Base-by-base conservation (phyloP, 2,797 vertebrate genomes). In the Pangasius sanitwongsei region DNA sequence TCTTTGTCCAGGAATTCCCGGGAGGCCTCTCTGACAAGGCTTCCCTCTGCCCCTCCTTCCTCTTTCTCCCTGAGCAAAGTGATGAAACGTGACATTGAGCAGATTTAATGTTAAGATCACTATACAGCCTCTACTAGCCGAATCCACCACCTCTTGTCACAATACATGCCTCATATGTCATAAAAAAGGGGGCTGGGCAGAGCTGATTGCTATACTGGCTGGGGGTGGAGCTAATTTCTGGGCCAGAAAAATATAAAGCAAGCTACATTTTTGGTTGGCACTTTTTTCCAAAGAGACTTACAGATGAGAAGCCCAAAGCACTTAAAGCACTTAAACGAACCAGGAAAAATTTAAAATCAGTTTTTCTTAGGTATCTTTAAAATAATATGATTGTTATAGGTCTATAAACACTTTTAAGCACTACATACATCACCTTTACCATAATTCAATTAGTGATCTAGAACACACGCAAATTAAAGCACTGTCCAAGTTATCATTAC, bases 31-130 rank as follows among this genome's bases (percentile, higher is more conserved):
- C 83, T 94, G 93, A 92, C 97, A 97, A 0, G 93, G 93, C 75
- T 96, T 96, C 2, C 92, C 75, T 93, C 94, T 94, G 41, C 97
- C 97, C 93, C 96, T 96, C 86, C 91, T 95, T 16, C 97, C 97
- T 78, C 92, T 94, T 9, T 95, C 95, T 1, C 97, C 97, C 97
- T 98, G 89, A 74, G 57, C 3, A 50, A 78, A 48, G 13, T 44
- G 6, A 37, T 57, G 20, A 86, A 80, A 55, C 15, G 0, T 82
- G 80, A 25, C 4, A 61, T 37, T 41, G 11, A 44, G 57, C 5
- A 28, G 80, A 28, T 57, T 34, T 31, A 28, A 9, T 18, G 16
- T 34, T 77, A 50, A 50, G 13, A 53, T 28, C 16, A 16, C 50
- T 78, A 0, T 6, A 77, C 6, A n/a, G 16, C 18, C 7, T 23